phyloP scores from a whole-genome alignment of 1,140 invertebrate species.

The Daktulosphaira vitifoliae region DNA sequence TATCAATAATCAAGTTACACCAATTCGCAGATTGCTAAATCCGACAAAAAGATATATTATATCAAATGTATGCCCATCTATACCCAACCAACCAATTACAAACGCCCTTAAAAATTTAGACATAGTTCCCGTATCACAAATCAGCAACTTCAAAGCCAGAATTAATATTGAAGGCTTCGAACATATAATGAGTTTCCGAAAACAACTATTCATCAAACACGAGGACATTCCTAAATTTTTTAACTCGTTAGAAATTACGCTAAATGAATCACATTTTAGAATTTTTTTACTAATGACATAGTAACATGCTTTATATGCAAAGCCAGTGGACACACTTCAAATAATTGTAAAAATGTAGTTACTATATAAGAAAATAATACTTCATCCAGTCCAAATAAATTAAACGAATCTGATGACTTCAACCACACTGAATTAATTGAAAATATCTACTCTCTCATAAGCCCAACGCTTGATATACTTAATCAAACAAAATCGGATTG shows the following conservation, averaged over 20 bases:
- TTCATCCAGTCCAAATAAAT: neutral
- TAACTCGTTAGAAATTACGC: neutral
- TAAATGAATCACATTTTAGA: neutral
- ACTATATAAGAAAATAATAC: neutral
- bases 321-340: neutral
- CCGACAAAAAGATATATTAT: neutral
- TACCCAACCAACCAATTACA: neutral
- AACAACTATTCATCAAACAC: neutral
- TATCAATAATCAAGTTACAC: neutral
- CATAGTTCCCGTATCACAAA: neutral
- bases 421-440: neutral
- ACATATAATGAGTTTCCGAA: neutral
- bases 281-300: neutral
- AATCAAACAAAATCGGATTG: neutral
- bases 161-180: neutral
- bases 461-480: neutral
- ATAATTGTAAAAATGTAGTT: neutral
- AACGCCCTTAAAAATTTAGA: neutral
- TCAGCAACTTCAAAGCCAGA: neutral
- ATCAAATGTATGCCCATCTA: neutral
- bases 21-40: neutral
- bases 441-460: neutral
- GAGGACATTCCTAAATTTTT: neutral
- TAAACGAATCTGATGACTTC: neutral
- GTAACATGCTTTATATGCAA: neutral